Base-by-base conservation (phyloP, 2,797 vertebrate species). In the Malurus splendens region DNA sequence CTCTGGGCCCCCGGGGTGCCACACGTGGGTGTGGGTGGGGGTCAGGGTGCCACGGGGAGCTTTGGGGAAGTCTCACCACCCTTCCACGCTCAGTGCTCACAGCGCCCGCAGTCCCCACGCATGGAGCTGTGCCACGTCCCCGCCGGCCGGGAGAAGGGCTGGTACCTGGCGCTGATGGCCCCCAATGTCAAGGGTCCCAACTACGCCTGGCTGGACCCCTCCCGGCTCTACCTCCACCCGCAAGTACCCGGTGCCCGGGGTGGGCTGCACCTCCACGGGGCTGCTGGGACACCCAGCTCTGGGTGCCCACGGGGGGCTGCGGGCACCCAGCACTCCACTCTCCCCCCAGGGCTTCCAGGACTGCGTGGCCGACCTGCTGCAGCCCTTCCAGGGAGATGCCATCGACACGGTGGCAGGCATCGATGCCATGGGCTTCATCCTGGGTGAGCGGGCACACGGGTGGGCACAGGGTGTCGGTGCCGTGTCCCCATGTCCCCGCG, bases 391-490 rank as follows among this genome's bases (percentile, higher is more conserved):
- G 54, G 93, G 93, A 5, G 97, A 98, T 38, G 30, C 82, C 66
- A 95, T 99, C 8, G 98, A 99, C 92, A 82, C 98, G 91, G 98
- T 99, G 87, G 98, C 96, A 1, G 98, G 98, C 44, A 98, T 99
- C 4, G 98, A 98, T 17, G 98, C 98, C 82, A 98, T 98, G 98
- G 98, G 98, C 82, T 99, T 98, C 87, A 98, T 99, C 85, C 96
- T 99, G 18, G 98, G 98, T 98, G 97, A 95, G 86, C 1, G 0
- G 62, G 24, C 25, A 16, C 0, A 3, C 0, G 0, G 57, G 38
- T 2, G 39, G 41, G 71, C 0, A 3, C 16, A 4, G 33, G 3
- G 41, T 12, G 8, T 6, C 67, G 4, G 2, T 9, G 8, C 38
- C 64, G 20, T 5, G 1, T 36, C 55, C 45, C 13, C 0, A 0